Base-by-base conservation (phyloP, 1,140 invertebrate genomes). In the Magallana angulata region DNA sequence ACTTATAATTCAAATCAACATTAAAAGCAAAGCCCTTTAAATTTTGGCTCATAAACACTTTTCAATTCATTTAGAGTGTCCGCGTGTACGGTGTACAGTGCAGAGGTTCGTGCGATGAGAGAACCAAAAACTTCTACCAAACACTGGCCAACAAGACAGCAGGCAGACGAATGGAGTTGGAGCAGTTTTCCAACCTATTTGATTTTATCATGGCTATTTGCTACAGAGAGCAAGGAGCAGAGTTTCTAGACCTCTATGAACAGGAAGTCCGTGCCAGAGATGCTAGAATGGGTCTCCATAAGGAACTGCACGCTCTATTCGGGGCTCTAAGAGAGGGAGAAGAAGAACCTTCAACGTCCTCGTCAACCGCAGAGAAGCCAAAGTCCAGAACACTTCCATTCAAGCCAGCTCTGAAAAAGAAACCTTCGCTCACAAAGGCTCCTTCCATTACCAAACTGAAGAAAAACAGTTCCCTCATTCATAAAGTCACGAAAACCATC, bases 181-280 rank as follows among this genome's bases (percentile, higher is more conserved):
- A 85, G 5, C 76, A 92, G 7, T 92, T 92, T 58, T 68, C 87
- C 68, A 91, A 92, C 81, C 88, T 92, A 0, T 91, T 90, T 87
- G 92, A 93, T 68, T 89, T 92, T 62, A 91, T 93, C 7, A 93
- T 93, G 91, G 91, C 91, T 14, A 93, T 93, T 18, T 92, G 91
- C 82, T 93, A 93, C 87, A 89, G 91, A 80, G 92, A 93, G 86
- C 85, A 88, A 11, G 91, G 91, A 11, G 89, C 87, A 7, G 91
- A 90, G 14, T 89, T 91, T 57, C 82, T 93, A 11, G 82, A 91
- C 83, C 83, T 87, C 57, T 91, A 91, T 71, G 90, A 91, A 62
- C 85, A 85, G 14, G 90, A 91, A 64, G 90, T 91, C 14, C 82
- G 90, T 24, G 85, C 88, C 0, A 85, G 90, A 86, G 83, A 90